These are phyloP conservation scores for Eucera pruinosa DNA, from an alignment of 2,888 invertebrate genomes.

Conservation along the genomic window DNA sequence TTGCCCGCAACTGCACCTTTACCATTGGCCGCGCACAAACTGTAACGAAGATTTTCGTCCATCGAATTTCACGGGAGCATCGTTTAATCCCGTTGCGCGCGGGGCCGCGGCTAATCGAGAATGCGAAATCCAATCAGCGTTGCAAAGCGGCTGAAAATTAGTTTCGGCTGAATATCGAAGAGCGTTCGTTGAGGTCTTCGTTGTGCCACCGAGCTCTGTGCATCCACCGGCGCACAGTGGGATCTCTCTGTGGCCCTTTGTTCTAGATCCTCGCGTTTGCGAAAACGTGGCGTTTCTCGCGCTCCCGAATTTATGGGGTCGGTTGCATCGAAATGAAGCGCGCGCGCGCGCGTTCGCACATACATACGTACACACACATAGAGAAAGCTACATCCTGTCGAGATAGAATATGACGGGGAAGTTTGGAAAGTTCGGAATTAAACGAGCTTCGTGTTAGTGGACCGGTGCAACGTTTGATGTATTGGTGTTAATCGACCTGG, in stretches of 20 bases:
- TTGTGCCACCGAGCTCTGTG: background rate
- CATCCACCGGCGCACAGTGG: background rate
- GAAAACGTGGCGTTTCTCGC: constrained; percentile 5
- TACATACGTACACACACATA: background rate
- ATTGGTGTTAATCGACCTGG: background rate
- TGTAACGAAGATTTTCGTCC: constrained; percentile 21
- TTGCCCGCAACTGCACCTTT: no score
- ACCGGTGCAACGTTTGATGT: background rate
- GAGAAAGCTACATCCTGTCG: background rate
- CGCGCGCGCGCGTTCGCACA: no score
- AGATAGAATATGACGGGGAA: constrained; percentile 1
- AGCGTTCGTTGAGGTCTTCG: constrained; percentile 21
- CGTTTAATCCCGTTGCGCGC: constrained; percentile 37
- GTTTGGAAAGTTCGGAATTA: background rate
- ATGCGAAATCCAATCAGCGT: constrained; percentile 54
- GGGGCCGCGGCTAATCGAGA: constrained; percentile 49
- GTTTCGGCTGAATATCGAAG: constrained; percentile 31
- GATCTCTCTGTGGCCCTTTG: constrained; percentile 4
- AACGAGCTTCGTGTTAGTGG: background rate
- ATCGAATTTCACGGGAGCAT: constrained; percentile 27
- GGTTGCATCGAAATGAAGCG: constrained; percentile 15
- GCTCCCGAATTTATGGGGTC: constrained; percentile 1
- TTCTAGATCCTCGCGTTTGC: constrained; percentile 10
- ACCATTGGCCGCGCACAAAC: no score
- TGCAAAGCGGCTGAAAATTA: constrained; percentile 53